Evolutionary conservation across 2,113 vertebrate species (phyloP), one percentile per base, ranked within the genome.

Genomic region (Melanocharis versteri): DNA sequence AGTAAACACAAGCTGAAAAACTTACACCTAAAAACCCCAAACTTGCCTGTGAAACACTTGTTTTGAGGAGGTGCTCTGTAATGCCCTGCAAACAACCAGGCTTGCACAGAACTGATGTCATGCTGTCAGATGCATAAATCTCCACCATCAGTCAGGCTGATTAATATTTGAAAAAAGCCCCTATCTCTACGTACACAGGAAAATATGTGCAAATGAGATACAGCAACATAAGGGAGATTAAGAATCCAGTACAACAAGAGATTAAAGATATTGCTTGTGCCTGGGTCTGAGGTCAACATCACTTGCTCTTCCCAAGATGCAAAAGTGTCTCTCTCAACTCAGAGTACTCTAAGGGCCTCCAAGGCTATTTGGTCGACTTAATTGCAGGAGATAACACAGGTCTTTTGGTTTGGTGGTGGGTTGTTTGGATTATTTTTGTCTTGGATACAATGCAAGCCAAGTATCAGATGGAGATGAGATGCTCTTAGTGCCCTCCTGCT

Each of bases 131-230:
- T 72, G 72, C 71, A 94, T 39, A 93, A 75, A 97, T 95, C 92
- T 96, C 77, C 79, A 77, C 76, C 93, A 97, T 97, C 97, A 96
- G 96, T 97, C 93, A 97, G 87, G 77, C 73, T 96, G 97, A 97
- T 98, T 97, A 98, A 97, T 97, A 97, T 96, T 97, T 96, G 93
- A 93, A 96, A 95, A 95, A 97, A 97, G 95, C 44, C 61, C 42
- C 89, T 97, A 96, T 97, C 96, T 95, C 81, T 90, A 90, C 47
- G 0, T 87, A 91, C 93, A 92, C 79, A 96, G 93, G 87, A 91
- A 97, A 97, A 89, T 95, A 96, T 95, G 97, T 95, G 96, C 95
- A 97, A 97, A 93, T 92, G 97, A 97, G 97, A 98, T 96, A 97
- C 87, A 97, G 95, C 88, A 94, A 88, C 39, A 80, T 72, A 93